Evolutionary conservation across 2,888 invertebrate species (phyloP), one percentile per base, ranked within the genome.

Genomic region (Andrena chrysosceles): DNA sequence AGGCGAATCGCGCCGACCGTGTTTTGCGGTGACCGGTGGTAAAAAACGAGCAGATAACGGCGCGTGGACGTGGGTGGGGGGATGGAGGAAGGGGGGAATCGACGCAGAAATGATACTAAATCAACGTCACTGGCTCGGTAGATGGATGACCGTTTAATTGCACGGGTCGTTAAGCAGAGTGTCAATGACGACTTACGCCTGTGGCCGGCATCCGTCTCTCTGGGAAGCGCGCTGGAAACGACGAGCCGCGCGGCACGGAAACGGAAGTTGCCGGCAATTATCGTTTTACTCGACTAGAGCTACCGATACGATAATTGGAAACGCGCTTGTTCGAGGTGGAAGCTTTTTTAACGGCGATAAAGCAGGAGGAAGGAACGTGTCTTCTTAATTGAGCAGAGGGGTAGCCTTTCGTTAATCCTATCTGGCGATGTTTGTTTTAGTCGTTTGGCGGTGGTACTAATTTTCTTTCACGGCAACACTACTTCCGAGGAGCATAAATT

Each of bases 131-230:
- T 33, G 56, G 67, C 31, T 10, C 48, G 59, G 54, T 48, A 48
- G 74, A 82, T 75, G 49, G 67, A 80, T 82, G 81, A 75, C 75
- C 67, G 70, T 82, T 82, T 82, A 82, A 81, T 82, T 80, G 81
- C 81, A 67, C 20, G 70, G 69, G 64, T 81, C 81, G 81, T 82
- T 82, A 82, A 79, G 52, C 80, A 42, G 52, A 54, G 80, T 70
- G 81, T 80, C 81, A 74, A 80, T 82, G 81, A 82, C 81, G 81
- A 82, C 74, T 80, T 82, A 80, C 54, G 74, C 52, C 42, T 54
- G 54, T n/a, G 42, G 54, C 60, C 60, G 49, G 33, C 8, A 31
- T 48, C 8, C 52, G 31, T 63, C 68, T 68, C 33, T 35, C 68
- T 59, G 70, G 59, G 48, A 70, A 70, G 56, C 60, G 31, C 20